Conservation (phyloP, 2,797 vertebrate genomes). For the Crax fasciolata region DNA sequence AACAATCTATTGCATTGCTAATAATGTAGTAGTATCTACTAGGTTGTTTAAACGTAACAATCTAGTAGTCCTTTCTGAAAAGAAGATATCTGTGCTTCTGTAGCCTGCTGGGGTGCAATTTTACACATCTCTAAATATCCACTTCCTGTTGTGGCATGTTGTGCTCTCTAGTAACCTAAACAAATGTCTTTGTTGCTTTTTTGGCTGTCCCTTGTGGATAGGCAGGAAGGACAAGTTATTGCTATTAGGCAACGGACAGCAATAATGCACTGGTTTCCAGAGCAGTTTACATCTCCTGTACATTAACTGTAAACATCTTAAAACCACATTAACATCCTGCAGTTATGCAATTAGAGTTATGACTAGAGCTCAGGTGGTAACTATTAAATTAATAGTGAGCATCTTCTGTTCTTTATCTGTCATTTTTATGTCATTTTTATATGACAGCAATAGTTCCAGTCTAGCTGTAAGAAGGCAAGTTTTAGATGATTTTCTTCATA, state of each 20-base stretch:
- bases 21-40: background rate
- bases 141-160: background rate
- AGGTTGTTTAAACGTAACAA: background rate
- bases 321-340: background rate
- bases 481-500: background rate
- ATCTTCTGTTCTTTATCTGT: background rate
- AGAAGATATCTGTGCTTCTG: background rate
- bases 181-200: background rate
- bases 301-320: background rate
- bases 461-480: background rate
- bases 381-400: background rate
- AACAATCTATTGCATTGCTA: background rate
- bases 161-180: background rate
- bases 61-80: background rate
- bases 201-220: background rate
- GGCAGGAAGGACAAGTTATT: background rate
- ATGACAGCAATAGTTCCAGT: background rate
- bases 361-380: background rate
- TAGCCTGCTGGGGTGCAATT: background rate
- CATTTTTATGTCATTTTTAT: background rate
- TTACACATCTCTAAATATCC: background rate
- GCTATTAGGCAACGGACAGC: background rate
- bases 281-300: background rate
- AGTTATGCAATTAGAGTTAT: accelerated
- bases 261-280: background rate